phyloP scores from a whole-genome alignment of 1,140 invertebrate genomes.

The Cotesia typhae region DNA sequence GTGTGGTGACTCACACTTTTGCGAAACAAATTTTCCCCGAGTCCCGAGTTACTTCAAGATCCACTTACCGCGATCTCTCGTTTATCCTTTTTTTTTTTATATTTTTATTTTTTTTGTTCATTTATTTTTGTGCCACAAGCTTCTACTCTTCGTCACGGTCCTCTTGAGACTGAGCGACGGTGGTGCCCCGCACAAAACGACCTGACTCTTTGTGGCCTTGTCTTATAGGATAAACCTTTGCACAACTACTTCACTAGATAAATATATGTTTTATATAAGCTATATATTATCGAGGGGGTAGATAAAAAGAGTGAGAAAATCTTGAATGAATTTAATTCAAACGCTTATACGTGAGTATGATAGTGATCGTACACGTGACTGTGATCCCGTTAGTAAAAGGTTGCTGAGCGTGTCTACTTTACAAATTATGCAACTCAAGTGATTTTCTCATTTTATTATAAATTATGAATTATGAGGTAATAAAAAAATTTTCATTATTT shows the following conservation, averaged over 20 bases:
- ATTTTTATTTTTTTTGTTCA: conserved; percentile 4
- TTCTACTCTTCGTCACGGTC: conserved; percentile 35
- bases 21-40: conserved; percentile 35
- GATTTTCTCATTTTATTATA: too few species aligned
- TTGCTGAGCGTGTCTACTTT: neutral
- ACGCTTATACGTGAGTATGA: conserved; percentile 20
- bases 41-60: conserved; percentile 35
- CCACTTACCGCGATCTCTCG: conserved; percentile 32
- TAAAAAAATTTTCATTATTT: too few species aligned
- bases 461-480: too few species aligned
- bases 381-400: neutral
- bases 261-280: neutral
- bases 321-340: conserved; percentile 21
- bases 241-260: neutral
- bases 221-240: conserved; percentile 6
- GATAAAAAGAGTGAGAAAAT: neutral
- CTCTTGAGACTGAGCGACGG: conserved; percentile 36
- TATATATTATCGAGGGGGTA: neutral
- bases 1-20: conserved; percentile 21
- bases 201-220: neutral
- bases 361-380: conserved; percentile 18
- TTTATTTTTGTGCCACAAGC: conserved; percentile 27
- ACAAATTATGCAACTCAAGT: neutral
- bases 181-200: conserved; percentile 28
- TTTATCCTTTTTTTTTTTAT: conserved; percentile 14